Base-by-base conservation (phyloP, 1,140 invertebrate genomes). In the Zaprionus inermis region DNA sequence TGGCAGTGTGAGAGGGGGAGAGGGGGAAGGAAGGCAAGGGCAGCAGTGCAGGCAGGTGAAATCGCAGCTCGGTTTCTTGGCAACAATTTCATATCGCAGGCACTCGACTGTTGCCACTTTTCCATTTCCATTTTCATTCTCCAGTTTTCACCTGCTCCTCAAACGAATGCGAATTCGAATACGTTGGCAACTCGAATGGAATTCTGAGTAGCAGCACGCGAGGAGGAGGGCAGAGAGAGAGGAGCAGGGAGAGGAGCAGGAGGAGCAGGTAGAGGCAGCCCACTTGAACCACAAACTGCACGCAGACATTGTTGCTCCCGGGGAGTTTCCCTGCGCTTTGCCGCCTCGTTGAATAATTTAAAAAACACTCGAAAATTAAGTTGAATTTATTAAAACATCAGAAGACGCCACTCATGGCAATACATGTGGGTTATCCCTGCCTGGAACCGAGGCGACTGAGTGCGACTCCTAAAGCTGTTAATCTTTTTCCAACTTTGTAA, bases 401-500 rank as follows among this genome's bases (percentile, higher is more conserved):
- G 41, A 57, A 12, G 58, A n/a, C 30, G 18, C 52, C 34, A 44
- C 55, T 46, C 63, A 5, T 9, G 38, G 38, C 38, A 7, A 44
- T 44, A 44, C 16, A 66, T 64, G 44, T 60, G 18, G 36, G 63
- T 52, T 30, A 22, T 6, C 16, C 10, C 30, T 18, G 38, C 0
- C 38, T 44, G 24, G 7, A 41, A 28, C 11, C 14, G 11, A 18
- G 18, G 34, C 36, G 59, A 51, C 38, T 57, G 66, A 51, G 46
- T 57, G 66, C 28, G 38, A 75, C 61, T 72, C 16, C 12, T 24
- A 59, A 54, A 82, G 79, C 83, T 79, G 79, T 86, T 89, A 86
- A 86, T 86, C 83, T 79, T 79, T 68, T 65, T 60, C 56, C 46
- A 77, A 83, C 69, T 86, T 86, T 88, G 63, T 88, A 86, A 86